Evolutionary conservation across 2,797 vertebrate genomes (phyloP), one percentile per base, ranked within the genome.

Genomic region (Hephaestus fuliginosus): DNA sequence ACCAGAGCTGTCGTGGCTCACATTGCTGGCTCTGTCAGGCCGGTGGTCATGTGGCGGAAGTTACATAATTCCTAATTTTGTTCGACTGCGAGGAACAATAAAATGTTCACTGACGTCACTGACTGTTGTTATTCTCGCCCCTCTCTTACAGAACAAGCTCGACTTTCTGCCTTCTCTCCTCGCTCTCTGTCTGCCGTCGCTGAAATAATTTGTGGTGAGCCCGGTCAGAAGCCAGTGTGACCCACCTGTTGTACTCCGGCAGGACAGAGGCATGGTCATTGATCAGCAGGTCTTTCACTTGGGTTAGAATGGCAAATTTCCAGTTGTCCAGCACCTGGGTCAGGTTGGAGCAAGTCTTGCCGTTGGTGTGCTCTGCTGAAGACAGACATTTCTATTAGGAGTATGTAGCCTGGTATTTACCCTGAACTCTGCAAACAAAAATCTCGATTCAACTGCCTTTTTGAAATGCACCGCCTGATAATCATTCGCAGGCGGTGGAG

Each of bases 251-350:
- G 60, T 97, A 98, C 86, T 97, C 97, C 0, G 97, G 97, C 41
- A 97, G 95, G 72, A 97, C 96, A 0, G 92, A 94, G 9, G 94
- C 93, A 22, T 96, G 96, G 86, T 97, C 95, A 3, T 96, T 95
- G 18, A 97, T 94, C 70, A 98, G 95, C 76, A 97, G 85, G 81
- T 96, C 96, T 80, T 96, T 95, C 80, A 97, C 92, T 89, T 97
- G 96, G 48, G 94, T 94, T 36, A 97, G 78, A 86, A 97, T 97
- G 53, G 97, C 97, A 76, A 95, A 97, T 77, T 95, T 97, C 97
- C 97, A 97, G 91, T 97, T 98, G 93, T 98, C 97, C 93, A 97
- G 89, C 0, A 97, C 95, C 70, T 96, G 94, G 51, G 97, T 97
- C 76, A 98, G 90, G 91, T 98, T 98, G 77, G 97, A 95, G 11